Percentiles rank a stretch among this genome's conserved stretches.
Conservation (phyloP, 1,140 invertebrate genomes). For the Microplitis demolitor region DNA sequence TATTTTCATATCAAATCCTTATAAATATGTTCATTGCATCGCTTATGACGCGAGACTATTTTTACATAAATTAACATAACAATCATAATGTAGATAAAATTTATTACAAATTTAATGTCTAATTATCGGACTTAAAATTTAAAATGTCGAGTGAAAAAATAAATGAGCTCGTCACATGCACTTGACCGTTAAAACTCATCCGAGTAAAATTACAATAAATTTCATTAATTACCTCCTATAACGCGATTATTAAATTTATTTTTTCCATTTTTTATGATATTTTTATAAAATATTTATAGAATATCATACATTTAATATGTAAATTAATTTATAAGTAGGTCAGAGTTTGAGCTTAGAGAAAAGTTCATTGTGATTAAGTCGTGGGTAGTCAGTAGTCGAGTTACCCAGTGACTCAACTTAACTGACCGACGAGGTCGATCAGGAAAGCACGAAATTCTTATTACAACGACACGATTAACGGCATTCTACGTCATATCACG, state of each 20-base stretch:
- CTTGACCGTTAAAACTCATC: constrained; percentile 18
- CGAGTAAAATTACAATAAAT: neutral
- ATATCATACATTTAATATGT: too few species aligned
- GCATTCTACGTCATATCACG: neutral
- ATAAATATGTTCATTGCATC: too few species aligned
- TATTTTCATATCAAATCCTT: too few species aligned
- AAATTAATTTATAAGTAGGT: too few species aligned
- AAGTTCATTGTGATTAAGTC: too few species aligned
- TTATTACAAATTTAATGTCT: too few species aligned
- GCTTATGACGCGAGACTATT: too few species aligned
- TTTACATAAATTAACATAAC: too few species aligned
- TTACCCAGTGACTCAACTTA: neutral
- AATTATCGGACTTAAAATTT: neutral
- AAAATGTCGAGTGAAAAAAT: neutral
- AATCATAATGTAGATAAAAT: too few species aligned
- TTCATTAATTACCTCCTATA: neutral
- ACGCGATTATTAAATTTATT: neutral
- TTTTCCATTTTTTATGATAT: neutral
- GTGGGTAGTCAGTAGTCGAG: neutral
- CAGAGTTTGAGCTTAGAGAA: too few species aligned
- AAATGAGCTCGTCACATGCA: constrained; percentile 21
- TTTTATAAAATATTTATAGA: neutral
- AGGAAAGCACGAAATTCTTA: neutral
- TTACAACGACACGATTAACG: constrained; percentile 14
- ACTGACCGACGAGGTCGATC: neutral